Evolutionary conservation across 1,140 invertebrate species (phyloP).

Genomic region (Conus betulinus): DNA sequence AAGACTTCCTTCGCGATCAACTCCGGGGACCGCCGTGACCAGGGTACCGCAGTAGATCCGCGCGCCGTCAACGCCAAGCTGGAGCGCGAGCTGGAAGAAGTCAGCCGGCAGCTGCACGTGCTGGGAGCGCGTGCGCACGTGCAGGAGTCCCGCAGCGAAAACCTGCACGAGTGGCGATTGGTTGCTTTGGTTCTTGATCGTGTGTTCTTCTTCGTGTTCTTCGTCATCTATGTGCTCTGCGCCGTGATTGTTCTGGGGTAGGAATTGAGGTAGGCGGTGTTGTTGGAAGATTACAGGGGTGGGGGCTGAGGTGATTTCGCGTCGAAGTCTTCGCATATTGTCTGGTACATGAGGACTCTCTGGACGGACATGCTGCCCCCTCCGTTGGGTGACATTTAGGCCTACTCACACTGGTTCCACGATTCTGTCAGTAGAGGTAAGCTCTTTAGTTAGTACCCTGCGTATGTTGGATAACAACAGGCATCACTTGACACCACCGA

Average conservation of each 20-base stretch:
- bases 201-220: conserved; percentile 60
- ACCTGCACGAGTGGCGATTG: conserved; percentile 66
- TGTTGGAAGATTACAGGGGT: neutral
- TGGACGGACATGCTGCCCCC: too few species aligned
- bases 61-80: conserved; percentile 42
- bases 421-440: too few species aligned
- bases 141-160: conserved; percentile 54
- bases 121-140: conserved; percentile 49
- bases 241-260: conserved; percentile 59
- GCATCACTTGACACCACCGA: too few species aligned
- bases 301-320: neutral
- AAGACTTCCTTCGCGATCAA: conserved; percentile 39
- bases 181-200: conserved; percentile 66
- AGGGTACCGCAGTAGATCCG: conserved; percentile 18
- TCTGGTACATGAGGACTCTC: neutral
- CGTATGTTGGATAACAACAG: too few species aligned
- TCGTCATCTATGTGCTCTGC: conserved; percentile 59
- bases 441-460: too few species aligned
- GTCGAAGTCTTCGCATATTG: neutral
- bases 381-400: neutral
- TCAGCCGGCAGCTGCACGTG: conserved; percentile 54
- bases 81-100: conserved; percentile 60
- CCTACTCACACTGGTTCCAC: too few species aligned
- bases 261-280: neutral
- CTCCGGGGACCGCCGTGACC: conserved; percentile 35